Base-by-base conservation (phyloP, 2,888 invertebrate species). In the Pelosia muscerda region DNA sequence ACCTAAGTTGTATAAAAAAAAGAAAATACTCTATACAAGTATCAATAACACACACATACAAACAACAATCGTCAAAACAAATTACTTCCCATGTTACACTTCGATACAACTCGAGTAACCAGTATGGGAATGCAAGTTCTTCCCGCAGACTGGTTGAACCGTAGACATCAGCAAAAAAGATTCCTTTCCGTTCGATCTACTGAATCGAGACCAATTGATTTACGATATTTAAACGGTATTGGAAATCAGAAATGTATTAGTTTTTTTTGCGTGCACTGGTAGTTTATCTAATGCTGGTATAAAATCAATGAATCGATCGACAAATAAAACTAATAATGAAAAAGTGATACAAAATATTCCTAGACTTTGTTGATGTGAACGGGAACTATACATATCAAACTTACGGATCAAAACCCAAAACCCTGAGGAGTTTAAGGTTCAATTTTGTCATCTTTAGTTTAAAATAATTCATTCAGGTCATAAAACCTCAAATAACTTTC, bases 21-120 rank as follows among this genome's bases (percentile, higher is more conserved):
- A 13, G 6, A 8, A 34, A n/a, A 31, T 8, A 9, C 59, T 19
- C 3, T 15, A 23, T 19, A 19, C 38, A 59, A 38, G 19, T 59
- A 38, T 10, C 34, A 25, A 61, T 23, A 49, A 25, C 42, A 61
- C n/a, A 3, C 28, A 28, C 57, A 42, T 15, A 42, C 19, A 38
- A 25, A 38, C 31, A 19, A 4, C 2, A 53, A 62, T 53, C 22
- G 22, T 63, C 1, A 54, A 22, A 15, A 31, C 28, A 68, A 42
- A 28, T 56, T n/a, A 60, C 59, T 79, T 79, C 74, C 64, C 77
- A 79, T 77, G 67, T 67, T 55, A 70, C 74, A 64, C 72, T 68
- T 71, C 65, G 38, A 34, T 54, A 57, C 3, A 63, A 53, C 28
- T 59, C 59, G 59, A 75, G 65, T 68, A n/a, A 68, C 26, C 42